phyloP scores from a whole-genome alignment of 2,797 vertebrate genomes.

The Mormyrus hasselquistii region DNA sequence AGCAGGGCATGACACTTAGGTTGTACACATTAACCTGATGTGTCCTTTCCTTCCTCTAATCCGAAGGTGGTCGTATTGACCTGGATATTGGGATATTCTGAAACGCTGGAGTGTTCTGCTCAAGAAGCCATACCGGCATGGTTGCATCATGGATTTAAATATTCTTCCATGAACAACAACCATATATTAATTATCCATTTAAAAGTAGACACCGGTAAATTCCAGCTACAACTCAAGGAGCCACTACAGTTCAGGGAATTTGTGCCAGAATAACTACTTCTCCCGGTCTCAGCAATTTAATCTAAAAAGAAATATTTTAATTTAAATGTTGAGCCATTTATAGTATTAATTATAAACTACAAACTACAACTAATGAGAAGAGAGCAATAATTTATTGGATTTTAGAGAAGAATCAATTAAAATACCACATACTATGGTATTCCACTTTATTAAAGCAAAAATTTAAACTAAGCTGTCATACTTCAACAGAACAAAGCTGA shows the following conservation, averaged over 20 bases:
- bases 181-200: neutral
- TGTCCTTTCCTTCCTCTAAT: neutral
- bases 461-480: neutral
- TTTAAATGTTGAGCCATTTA: neutral
- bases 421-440: neutral
- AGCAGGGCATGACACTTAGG: neutral
- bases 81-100: neutral
- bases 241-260: neutral
- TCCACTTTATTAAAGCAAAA: neutral
- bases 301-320: neutral
- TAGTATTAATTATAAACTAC: neutral
- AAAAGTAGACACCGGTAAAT: neutral
- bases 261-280: neutral
- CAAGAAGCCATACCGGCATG: neutral
- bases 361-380: neutral
- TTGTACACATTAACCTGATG: neutral
- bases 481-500: neutral
- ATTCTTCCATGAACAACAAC: neutral
- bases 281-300: neutral
- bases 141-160: neutral
- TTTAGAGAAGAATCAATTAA: neutral
- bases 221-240: neutral
- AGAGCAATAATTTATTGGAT: neutral
- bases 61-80: neutral
- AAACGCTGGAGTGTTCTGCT: neutral